Conservation (phyloP, 2,113 vertebrate genomes). For the Cinclus cinclus region DNA sequence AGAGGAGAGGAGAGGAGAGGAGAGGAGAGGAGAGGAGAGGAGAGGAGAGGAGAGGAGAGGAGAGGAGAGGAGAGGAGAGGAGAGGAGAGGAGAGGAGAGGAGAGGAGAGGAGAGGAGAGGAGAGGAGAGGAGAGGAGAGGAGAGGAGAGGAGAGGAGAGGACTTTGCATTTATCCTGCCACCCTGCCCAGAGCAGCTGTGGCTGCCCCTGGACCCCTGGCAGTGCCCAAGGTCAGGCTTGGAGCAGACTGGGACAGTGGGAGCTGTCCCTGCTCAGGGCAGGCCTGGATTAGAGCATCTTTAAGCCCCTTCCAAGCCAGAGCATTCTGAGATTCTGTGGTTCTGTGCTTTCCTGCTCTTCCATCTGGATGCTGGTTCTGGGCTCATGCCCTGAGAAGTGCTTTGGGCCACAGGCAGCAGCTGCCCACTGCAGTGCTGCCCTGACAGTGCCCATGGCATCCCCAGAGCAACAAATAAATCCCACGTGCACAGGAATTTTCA, state of each 20-base stretch:
- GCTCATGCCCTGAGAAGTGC: background rate
- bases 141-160: no score
- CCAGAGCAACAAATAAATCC: background rate
- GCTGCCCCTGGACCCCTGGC: background rate
- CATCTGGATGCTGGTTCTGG: background rate
- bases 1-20: no score
- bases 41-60: no score
- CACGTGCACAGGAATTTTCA: fast-evolving
- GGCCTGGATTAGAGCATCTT: background rate
- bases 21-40: no score
- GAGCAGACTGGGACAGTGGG: background rate
- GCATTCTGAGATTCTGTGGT: no score
- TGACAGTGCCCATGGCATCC: fast-evolving
- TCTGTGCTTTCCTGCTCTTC: background rate
- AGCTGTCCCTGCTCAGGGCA: background rate
- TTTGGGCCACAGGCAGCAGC: background rate
- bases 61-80: no score
- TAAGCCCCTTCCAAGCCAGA: background rate
- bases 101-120: no score
- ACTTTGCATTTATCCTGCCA: background rate
- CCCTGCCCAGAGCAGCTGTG: background rate
- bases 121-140: background rate
- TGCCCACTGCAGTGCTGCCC: background rate
- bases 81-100: no score
- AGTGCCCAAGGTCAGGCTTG: background rate